These are phyloP conservation scores for Malaclemys terrapin DNA, from an alignment of 2,113 vertebrate genomes.

Conservation along the genomic window DNA sequence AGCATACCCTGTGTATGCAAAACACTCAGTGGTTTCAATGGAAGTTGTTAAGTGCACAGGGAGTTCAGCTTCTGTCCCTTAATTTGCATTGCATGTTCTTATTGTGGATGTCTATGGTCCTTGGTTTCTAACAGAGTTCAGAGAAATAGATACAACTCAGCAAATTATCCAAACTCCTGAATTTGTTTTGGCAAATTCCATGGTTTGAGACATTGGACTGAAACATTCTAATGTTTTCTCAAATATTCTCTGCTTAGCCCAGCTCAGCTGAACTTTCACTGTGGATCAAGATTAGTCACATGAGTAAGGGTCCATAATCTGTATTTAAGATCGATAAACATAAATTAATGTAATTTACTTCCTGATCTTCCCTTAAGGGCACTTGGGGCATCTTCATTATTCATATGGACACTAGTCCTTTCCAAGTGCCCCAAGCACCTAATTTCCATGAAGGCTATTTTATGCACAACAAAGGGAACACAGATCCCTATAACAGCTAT, in stretches of 20 bases:
- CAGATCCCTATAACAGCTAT: background rate
- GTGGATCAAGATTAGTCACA: background rate
- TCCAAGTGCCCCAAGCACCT: background rate
- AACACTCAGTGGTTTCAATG: background rate
- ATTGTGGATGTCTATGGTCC: background rate
- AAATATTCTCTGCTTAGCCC: background rate
- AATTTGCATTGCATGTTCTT: background rate
- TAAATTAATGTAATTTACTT: too few relatives aligned
- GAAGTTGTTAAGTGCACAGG: background rate
- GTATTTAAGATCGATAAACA: background rate
- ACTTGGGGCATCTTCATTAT: background rate
- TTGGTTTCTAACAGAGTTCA: background rate
- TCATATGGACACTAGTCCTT: background rate
- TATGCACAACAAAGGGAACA: background rate
- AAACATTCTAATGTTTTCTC: background rate
- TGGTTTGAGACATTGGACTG: background rate
- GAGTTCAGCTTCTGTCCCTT: background rate
- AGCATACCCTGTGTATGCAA: background rate
- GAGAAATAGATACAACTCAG: background rate
- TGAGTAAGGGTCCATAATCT: background rate
- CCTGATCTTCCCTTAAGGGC: background rate
- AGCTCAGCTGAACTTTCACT: background rate
- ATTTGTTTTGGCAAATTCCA: background rate
- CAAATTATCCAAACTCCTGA: background rate
- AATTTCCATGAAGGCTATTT: background rate